phyloP scores from a whole-genome alignment of 2,888 invertebrate species.

The Eulithis prunata region DNA sequence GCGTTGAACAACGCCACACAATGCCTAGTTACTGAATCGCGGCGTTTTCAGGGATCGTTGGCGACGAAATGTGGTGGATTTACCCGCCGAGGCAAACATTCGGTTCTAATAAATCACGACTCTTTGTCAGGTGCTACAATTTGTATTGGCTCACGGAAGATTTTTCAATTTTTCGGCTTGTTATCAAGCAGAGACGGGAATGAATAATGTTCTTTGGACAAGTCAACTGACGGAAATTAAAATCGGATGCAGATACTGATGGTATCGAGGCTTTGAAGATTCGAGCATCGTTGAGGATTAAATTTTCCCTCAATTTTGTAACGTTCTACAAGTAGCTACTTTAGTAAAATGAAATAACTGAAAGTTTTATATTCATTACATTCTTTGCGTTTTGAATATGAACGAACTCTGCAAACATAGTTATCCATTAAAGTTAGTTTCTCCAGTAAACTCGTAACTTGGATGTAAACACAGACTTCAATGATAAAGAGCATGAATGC shows the following conservation, averaged over 20 bases:
- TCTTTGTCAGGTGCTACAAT: conserved; percentile 69
- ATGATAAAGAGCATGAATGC: conserved; percentile 43
- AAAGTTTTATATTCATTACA: too few species aligned
- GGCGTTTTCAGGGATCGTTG: conserved; percentile 52
- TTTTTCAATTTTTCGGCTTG: conserved; percentile 50
- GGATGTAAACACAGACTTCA: conserved; percentile 39
- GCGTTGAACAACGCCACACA: conserved; percentile 46
- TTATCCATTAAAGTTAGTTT: conserved; percentile 8
- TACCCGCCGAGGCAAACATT: conserved; percentile 55
- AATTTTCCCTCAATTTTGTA: background rate
- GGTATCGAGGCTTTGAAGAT: conserved; percentile 15
- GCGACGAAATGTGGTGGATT: conserved; percentile 56
- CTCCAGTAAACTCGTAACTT: conserved; percentile 13
- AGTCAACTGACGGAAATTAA: conserved; percentile 31
- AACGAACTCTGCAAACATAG: background rate
- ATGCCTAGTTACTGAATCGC: conserved; percentile 54
- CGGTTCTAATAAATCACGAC: conserved; percentile 63
- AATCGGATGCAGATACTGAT: conserved; percentile 22
- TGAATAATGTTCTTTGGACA: conserved; percentile 34
- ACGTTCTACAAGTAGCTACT: too few species aligned
- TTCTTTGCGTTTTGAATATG: background rate
- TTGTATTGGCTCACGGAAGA: conserved; percentile 57
- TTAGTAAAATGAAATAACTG: background rate
- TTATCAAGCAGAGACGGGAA: conserved; percentile 30
- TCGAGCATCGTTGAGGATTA: background rate